Percentiles rank a stretch among this genome's conserved stretches.
phyloP scores from a whole-genome alignment of 1,140 invertebrate species.

The Anagrus nilaparvatae region DNA sequence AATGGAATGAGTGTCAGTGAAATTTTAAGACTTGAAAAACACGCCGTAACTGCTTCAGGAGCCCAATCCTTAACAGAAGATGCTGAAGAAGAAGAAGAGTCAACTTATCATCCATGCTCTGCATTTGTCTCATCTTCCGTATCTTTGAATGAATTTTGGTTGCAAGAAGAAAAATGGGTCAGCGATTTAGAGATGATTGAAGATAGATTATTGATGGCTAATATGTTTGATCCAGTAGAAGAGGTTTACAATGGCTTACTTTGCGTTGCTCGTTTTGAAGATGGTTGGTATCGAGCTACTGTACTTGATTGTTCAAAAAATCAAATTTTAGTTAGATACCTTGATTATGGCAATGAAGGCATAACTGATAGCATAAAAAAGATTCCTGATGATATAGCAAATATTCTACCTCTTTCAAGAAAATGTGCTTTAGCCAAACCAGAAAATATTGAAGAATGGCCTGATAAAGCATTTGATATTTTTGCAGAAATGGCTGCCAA shows the following conservation, averaged over 20 bases:
- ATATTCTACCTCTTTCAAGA: slow-evolving; percentile 30
- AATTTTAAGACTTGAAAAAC: slow-evolving; percentile 29
- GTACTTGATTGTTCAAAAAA: slow-evolving; percentile 25
- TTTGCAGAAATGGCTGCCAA: slow-evolving; percentile 29
- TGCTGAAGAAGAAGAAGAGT: slow-evolving; percentile 29
- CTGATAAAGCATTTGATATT: slow-evolving; percentile 24
- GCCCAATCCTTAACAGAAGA: slow-evolving; percentile 32
- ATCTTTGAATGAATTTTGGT: slow-evolving; percentile 51
- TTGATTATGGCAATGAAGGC: slow-evolving; percentile 50
- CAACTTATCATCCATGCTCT: slow-evolving; percentile 28
- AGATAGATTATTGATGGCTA: slow-evolving; percentile 42
- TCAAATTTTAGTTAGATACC: slow-evolving; percentile 40
- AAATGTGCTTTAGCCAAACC: slow-evolving; percentile 34
- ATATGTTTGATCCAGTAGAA: slow-evolving; percentile 39
- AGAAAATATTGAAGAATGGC: slow-evolving; percentile 25
- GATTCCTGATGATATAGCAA: slow-evolving; percentile 32
- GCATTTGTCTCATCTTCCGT: slow-evolving; percentile 46
- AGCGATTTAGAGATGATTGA: slow-evolving; percentile 47
- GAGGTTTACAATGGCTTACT: slow-evolving; percentile 44
- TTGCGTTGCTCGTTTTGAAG: slow-evolving; percentile 57
- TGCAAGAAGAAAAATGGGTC: slow-evolving; percentile 48
- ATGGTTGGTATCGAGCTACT: slow-evolving; percentile 50
- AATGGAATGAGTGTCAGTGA: slow-evolving; percentile 23
- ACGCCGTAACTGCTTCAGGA: slow-evolving; percentile 45
- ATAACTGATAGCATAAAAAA: slow-evolving; percentile 28